These are phyloP conservation scores for Diloba caeruleocephala DNA, from an alignment of 2,888 invertebrate genomes.

Conservation along the genomic window DNA sequence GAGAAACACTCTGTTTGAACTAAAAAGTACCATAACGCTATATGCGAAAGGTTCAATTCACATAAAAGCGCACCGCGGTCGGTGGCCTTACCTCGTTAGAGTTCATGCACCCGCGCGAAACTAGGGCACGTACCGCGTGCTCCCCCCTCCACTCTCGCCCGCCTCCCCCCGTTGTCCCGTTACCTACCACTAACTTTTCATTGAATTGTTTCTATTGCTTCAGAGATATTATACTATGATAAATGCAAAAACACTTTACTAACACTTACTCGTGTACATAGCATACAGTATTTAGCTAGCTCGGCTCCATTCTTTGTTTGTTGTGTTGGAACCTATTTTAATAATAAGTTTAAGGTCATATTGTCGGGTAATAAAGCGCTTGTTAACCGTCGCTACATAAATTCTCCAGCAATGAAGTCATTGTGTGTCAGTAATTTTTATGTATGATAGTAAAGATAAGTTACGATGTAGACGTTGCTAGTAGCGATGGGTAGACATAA, in stretches of 20 bases:
- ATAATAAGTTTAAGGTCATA: conserved; percentile 65
- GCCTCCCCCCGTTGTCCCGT: conserved; percentile 71
- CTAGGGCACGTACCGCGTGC: conserved; percentile 87
- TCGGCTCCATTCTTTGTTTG: conserved; percentile 48
- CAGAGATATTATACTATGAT: conserved; percentile 64
- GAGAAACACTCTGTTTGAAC: conserved; percentile 57
- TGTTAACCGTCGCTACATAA: conserved; percentile 46
- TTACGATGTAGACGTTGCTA: conserved; percentile 17
- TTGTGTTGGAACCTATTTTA: conserved; percentile 51
- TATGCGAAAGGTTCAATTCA: conserved; percentile 71
- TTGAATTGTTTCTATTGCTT: conserved; percentile 81
- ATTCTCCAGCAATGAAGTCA: conserved; percentile 59
- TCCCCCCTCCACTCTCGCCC: conserved; percentile 66
- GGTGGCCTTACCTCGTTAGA: conserved; percentile 90
- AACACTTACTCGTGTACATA: conserved; percentile 31
- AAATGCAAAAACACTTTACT: conserved; percentile 57
- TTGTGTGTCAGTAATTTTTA: conserved; percentile 23
- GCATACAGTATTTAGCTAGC: conserved; percentile 46
- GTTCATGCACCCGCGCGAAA: conserved; percentile 89
- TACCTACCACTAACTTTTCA: conserved; percentile 85
- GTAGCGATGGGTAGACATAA: conserved; percentile 22
- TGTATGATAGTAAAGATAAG: conserved; percentile 14
- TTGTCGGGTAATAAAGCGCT: conserved; percentile 55
- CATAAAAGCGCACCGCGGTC: conserved; percentile 75
- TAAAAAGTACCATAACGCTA: conserved; percentile 62